These are phyloP conservation scores for Drosophila eohydei DNA, from an alignment of 2,888 invertebrate species.

Conservation along the genomic window DNA sequence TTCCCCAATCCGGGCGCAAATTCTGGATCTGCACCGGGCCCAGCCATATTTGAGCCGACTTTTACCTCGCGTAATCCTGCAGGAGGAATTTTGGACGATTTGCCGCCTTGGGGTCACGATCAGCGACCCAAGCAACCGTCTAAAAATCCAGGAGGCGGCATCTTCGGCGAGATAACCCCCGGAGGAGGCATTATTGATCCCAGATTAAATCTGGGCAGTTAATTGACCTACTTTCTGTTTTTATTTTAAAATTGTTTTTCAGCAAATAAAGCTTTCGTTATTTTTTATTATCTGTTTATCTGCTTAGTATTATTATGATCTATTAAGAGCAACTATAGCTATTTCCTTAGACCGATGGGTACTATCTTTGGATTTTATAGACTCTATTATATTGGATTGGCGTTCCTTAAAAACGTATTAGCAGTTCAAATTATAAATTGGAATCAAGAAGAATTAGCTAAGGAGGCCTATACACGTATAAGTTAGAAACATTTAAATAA, in stretches of 20 bases:
- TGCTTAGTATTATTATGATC: background rate
- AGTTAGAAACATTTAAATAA: no score
- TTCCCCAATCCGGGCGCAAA: slow-evolving; percentile 40
- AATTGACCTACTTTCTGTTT: slow-evolving; percentile 1
- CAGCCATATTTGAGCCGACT: slow-evolving; percentile 59
- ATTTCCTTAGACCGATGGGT: no score
- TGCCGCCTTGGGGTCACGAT: slow-evolving; percentile 41
- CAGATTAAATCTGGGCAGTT: slow-evolving; percentile 42
- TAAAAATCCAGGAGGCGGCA: slow-evolving; percentile 42
- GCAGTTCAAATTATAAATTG: no score
- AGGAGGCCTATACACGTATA: no score
- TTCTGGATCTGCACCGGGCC: slow-evolving; percentile 34
- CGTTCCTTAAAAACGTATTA: no score
- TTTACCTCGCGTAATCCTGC: slow-evolving; percentile 48
- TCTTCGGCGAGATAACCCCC: slow-evolving; percentile 35
- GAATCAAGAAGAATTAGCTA: no score
- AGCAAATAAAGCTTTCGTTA: slow-evolving; percentile 22
- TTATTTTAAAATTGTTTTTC: slow-evolving; percentile 12
- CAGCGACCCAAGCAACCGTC: slow-evolving; percentile 22
- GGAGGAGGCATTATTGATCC: slow-evolving; percentile 61
- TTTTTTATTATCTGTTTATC: background rate
- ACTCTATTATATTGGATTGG: no score
- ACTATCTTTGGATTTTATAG: no score
- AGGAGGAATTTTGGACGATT: slow-evolving; percentile 58
- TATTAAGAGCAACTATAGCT: no score